These are phyloP conservation scores for Boulengeromyrus knoepffleri DNA, from an alignment of 2,113 vertebrate species.

Conservation along the genomic window DNA sequence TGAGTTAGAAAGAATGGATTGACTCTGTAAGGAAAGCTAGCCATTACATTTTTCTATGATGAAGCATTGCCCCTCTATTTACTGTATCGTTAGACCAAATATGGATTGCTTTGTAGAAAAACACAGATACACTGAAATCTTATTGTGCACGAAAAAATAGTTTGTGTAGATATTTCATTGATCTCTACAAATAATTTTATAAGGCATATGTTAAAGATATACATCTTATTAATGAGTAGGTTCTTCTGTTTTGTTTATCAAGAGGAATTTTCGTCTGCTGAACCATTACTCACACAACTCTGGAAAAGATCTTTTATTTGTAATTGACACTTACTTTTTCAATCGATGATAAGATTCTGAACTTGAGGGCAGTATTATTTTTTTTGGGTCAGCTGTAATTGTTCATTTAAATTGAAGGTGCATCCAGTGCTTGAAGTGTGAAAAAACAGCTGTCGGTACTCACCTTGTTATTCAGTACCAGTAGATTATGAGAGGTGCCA, in stretches of 20 bases:
- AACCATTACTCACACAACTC: conserved; percentile 32
- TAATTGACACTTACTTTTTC: conserved; percentile 31
- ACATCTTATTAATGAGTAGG: background rate
- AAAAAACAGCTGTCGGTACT: background rate
- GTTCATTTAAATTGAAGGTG: conserved; percentile 38
- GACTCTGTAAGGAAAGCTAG: background rate
- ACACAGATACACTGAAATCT: background rate
- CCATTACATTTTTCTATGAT: background rate
- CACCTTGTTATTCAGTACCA: background rate
- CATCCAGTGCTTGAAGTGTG: conserved; percentile 7
- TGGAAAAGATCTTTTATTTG: conserved; percentile 41
- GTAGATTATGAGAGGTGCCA: background rate
- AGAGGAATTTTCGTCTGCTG: conserved; percentile 40
- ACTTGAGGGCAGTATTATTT: conserved; percentile 35
- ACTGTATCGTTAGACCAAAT: background rate
- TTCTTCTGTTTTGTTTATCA: conserved; percentile 16
- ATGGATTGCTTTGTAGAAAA: background rate
- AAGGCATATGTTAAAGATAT: background rate
- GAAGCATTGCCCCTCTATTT: background rate
- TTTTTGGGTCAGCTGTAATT: conserved; percentile 43
- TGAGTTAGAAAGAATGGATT: background rate
- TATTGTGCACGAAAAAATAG: background rate
- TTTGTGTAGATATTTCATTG: background rate
- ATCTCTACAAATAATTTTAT: background rate
- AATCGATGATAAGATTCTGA: background rate